These are phyloP conservation scores for Eriosoma lanigerum DNA, from an alignment of 1,140 invertebrate species.

Conservation along the genomic window DNA sequence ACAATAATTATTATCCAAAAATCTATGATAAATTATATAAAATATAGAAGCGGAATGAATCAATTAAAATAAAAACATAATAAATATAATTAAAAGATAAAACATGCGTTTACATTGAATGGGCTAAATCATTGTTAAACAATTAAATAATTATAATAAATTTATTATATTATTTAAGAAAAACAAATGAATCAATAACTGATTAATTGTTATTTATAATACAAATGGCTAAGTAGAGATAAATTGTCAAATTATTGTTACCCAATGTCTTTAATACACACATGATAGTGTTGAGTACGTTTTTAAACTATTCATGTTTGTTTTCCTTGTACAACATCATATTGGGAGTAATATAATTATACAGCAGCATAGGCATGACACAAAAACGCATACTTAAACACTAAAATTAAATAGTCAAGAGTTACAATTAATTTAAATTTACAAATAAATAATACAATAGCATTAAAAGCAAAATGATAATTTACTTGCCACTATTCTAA, in stretches of 20 bases:
- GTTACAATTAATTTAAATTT: neutral
- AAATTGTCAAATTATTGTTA: neutral
- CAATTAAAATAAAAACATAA: neutral
- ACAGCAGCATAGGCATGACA: no score
- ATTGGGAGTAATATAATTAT: neutral
- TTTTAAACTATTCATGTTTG: neutral
- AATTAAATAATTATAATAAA: no score
- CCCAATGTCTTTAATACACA: neutral
- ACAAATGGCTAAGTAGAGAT: neutral
- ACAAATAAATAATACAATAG: neutral
- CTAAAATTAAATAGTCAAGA: neutral
- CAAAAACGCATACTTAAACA: no score
- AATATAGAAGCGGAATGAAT: neutral
- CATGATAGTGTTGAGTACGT: neutral
- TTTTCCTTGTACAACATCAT: neutral
- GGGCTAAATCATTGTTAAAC: neutral
- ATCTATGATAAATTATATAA: neutral
- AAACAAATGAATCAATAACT: neutral
- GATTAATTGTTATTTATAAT: neutral
- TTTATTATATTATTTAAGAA: no score
- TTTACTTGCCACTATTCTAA: neutral
- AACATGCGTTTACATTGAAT: neutral
- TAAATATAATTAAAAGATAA: neutral
- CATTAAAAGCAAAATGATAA: neutral
- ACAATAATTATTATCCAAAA: conserved; percentile 13